Base-by-base conservation (phyloP, 2,797 vertebrate genomes). In the Anisognathus igniventris region DNA sequence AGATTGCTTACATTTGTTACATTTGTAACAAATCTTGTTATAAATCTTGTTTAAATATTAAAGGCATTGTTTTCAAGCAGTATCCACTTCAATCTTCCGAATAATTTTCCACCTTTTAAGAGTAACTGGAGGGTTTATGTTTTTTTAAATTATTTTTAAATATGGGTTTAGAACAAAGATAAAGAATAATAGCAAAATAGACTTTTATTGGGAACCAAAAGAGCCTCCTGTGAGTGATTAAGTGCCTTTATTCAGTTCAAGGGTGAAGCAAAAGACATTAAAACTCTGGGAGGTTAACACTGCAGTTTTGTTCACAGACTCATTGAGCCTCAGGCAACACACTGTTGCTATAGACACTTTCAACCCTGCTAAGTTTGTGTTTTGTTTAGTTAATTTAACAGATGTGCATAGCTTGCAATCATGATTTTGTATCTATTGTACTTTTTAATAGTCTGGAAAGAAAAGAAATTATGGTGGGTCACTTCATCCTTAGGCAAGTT, bases 301-400 rank as follows among this genome's bases (percentile, higher is more conserved):
- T 77, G 51, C 64, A 82, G 71, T 85, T 91, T 64, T 91, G 56
- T 76, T 94, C 94, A 73, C 23, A 48, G 42, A 31, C 12, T 86
- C 57, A 33, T 25, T 56, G 79, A 83, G 94, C 96, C 86, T 68
- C 57, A 64, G 93, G 95, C 93, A 92, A 60, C 23, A 70, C 33
- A 58, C 33, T 89, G 20, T 62, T 71, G 74, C 77, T 94, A 72
- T 5, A 90, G 78, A 24, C 71, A 85, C 71, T 95, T 93, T 88
- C 82, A 57, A 61, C 50, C 27, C 78, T 88, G 62, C 85, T 90
- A 76, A 72, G 42, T 86, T 83, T 89, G 66, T 88, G 51, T 76
- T 95, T 95, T 96, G 17, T 91, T 92, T 93, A 87, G 80, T 90
- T 96, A 92, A 93, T 94, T 96, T 95, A 97, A 82, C 94, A 97